Conservation (phyloP, 2,888 invertebrate genomes). For the Cyclophora albipunctata region DNA sequence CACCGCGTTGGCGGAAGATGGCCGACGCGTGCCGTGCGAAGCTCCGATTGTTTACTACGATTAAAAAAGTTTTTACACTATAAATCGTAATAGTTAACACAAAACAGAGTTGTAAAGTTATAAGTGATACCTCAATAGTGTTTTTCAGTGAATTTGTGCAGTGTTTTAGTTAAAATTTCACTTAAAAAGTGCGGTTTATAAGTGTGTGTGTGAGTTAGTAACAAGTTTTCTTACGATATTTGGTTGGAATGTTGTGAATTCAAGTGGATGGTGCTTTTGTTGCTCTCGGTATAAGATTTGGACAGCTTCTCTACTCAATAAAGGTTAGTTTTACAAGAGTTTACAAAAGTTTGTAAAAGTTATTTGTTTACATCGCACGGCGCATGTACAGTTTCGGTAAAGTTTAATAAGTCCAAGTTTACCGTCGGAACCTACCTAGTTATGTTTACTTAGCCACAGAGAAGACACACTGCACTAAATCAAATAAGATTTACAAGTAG, state of each 20-base stretch:
- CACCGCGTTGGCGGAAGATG: conserved; percentile 67
- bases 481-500: no score
- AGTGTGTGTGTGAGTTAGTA: conserved; percentile 33
- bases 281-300: conserved; percentile 27
- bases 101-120: conserved; percentile 40
- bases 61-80: conserved; percentile 57
- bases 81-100: conserved; percentile 33
- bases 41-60: conserved; percentile 66
- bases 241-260: conserved; percentile 71
- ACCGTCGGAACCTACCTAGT: neutral
- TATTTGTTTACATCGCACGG: conserved; percentile 65
- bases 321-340: conserved; percentile 46
- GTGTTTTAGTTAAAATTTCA: conserved; percentile 46
- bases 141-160: conserved; percentile 29
- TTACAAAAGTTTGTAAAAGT: conserved; percentile 45
- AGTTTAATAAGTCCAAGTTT: neutral
- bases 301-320: conserved; percentile 32
- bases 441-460: neutral
- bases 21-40: conserved; percentile 67
- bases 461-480: neutral
- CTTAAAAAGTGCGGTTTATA: conserved; percentile 59
- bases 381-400: conserved; percentile 48
- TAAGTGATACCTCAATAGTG: conserved; percentile 25
- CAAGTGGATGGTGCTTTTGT: conserved; percentile 58
- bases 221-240: conserved; percentile 27